Evolutionary conservation across 2,888 invertebrate species (phyloP), one percentile per base, ranked within the genome.

Genomic region (Galeruca laticollis): DNA sequence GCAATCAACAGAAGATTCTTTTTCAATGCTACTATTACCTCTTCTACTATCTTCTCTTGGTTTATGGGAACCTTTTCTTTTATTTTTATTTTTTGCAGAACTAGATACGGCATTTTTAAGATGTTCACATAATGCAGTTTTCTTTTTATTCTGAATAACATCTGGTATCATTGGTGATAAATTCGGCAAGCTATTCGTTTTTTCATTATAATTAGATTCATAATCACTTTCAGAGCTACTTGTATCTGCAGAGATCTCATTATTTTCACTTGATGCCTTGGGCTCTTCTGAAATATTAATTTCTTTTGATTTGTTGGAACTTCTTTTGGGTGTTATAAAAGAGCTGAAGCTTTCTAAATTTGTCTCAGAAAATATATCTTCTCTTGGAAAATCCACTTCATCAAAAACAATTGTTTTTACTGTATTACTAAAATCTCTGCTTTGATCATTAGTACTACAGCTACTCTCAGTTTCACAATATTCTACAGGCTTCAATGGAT

Each of bases 401-500:
- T 79, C 80, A 73, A 84, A 84, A n/a, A 82, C 80, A 11, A 76
- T 76, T 10, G 78, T 76, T 73, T 83, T 82, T 13, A 81, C 72
- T 10, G 78, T 72, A 61, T 77, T 78, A 59, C 70, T 73, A 54
- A 77, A 76, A 43, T 73, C 66, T 60, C 76, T 73, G 40, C 68
- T 72, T 0, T 69, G 70, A 20, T 73, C 75, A 60, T 75, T 80
- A 0, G 82, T 79, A 47, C 82, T 82, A 35, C 79, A 81, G 71
- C 81, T 82, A 73, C 83, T 83, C 64, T 82, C 84, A 8, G 81
- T 83, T 75, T 84, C 84, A 61, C 78, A 83, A 59, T 73, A 72
- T 59, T 83, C 82, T 6, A 73, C 69, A 13, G 75, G 76, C 57
- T 76, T 76, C 15, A 77, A 62, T 9, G 79, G 79, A 57, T 75